Evolutionary conservation across 1,140 invertebrate genomes (phyloP).

Genomic region (Scaptomyza graminum): DNA sequence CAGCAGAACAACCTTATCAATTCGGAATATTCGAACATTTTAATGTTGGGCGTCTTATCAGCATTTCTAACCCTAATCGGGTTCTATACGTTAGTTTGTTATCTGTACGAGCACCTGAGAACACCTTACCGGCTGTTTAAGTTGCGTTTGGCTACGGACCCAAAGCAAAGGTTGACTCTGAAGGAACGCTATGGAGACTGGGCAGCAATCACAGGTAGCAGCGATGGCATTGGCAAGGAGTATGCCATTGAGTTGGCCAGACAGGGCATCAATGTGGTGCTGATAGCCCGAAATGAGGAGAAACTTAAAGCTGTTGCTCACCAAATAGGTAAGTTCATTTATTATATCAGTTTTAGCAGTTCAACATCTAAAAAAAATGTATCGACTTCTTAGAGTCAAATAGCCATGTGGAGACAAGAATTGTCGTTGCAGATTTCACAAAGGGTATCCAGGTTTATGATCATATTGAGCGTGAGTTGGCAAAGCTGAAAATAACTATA

Average conservation of each 20-base stretch:
- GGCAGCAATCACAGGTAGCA: conserved; percentile 92
- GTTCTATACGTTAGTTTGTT: conserved; percentile 47
- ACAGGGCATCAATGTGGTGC: conserved; percentile 91
- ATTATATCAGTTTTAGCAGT: not conserved
- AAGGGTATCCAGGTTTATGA: conserved; percentile 88
- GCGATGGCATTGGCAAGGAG: conserved; percentile 96
- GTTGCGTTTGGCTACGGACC: conserved; percentile 7
- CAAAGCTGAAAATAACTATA: conserved; percentile 90
- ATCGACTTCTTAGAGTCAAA: conserved; percentile 54
- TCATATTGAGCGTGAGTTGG: conserved; percentile 87
- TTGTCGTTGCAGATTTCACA: conserved; percentile 91
- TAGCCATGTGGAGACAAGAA: conserved; percentile 88
- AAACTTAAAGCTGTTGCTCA: conserved; percentile 89
- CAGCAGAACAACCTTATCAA: conserved; percentile 4
- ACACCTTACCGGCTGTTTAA: conserved; percentile 46
- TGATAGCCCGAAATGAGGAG: conserved; percentile 91
- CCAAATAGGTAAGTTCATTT: conserved; percentile 88
- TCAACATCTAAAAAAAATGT: not conserved
- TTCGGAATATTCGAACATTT: not conserved
- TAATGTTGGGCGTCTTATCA: conserved; percentile 41
- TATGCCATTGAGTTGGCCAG: conserved; percentile 93
- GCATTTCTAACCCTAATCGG: conserved; percentile 53
- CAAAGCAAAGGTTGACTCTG: conserved; percentile 19
- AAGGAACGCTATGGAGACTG: conserved; percentile 59
- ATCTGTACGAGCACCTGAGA: conserved; percentile 67